These are phyloP conservation scores for Phengaris arion DNA, from an alignment of 2,888 invertebrate species.

Conservation along the genomic window DNA sequence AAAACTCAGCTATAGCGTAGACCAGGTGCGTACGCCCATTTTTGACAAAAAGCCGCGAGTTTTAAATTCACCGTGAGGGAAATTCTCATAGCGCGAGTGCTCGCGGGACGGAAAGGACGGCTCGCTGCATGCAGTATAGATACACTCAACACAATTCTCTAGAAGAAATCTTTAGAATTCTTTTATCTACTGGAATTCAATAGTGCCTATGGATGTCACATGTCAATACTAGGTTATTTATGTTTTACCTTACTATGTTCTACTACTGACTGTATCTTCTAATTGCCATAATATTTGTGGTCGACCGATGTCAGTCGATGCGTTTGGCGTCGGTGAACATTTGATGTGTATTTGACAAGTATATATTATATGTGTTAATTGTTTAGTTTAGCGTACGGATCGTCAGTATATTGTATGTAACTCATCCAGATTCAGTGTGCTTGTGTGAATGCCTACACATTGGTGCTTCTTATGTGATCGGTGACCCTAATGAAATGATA, in stretches of 20 bases:
- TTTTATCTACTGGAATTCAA: too few species aligned
- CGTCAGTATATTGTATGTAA: conserved; percentile 49
- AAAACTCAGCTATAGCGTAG: too few species aligned
- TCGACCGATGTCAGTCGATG: not conserved
- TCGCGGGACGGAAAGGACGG: too few species aligned
- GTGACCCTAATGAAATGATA: conserved; percentile 57
- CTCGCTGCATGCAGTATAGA: too few species aligned
- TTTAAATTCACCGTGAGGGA: too few species aligned
- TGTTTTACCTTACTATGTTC: not conserved
- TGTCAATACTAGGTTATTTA: not conserved
- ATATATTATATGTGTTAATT: conserved; percentile 17
- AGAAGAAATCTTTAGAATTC: too few species aligned
- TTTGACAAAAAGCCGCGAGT: too few species aligned
- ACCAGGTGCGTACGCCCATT: too few species aligned
- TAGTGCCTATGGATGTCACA: not conserved
- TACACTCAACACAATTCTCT: too few species aligned
- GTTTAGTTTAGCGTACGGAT: conserved; percentile 30
- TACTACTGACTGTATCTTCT: not conserved
- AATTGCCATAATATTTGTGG: not conserved
- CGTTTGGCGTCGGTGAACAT: not conserved
- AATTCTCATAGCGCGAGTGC: too few species aligned
- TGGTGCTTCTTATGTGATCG: conserved; percentile 67
- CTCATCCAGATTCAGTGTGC: conserved; percentile 42
- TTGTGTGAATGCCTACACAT: conserved; percentile 49
- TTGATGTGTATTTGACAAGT: conserved; percentile 21